phyloP scores from a whole-genome alignment of 2,888 invertebrate genomes.

The Tipula vernalis region DNA sequence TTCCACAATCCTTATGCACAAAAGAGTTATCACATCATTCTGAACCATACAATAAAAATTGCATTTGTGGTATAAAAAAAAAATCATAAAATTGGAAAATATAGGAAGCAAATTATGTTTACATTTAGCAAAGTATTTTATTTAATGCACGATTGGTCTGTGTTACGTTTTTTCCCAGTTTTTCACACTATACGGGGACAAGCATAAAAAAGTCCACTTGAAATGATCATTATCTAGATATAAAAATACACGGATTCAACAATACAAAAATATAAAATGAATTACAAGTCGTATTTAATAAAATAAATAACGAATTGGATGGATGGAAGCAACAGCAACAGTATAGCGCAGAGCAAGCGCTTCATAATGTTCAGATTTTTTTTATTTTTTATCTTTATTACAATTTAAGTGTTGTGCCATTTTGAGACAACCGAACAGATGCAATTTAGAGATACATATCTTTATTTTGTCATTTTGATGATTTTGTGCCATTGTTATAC shows the following conservation, averaged over 20 bases:
- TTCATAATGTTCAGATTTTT: background rate
- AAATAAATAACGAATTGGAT: background rate
- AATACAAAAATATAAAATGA: background rate
- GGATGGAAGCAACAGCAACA: background rate
- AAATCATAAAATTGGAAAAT: background rate
- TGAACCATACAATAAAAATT: background rate
- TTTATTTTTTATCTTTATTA: background rate
- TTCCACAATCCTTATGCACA: background rate
- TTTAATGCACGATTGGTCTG: background rate
- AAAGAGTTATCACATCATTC: too few species aligned
- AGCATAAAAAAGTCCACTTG: background rate
- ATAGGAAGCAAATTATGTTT: background rate
- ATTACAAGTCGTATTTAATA: background rate
- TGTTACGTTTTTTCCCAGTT: background rate
- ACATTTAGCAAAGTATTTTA: too few species aligned
- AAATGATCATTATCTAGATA: background rate
- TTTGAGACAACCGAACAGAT: slow-evolving; percentile 5
- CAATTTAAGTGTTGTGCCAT: slow-evolving; percentile 6
- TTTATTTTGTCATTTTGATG: background rate
- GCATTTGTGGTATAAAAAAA: background rate
- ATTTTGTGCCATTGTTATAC: background rate
- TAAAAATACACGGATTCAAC: background rate
- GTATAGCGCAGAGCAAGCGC: background rate
- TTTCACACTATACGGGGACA: background rate
- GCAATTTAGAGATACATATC: slow-evolving; percentile 7